Evolutionary conservation across 2,888 invertebrate genomes (phyloP), one percentile per base, ranked within the genome.

Genomic region (Mythimna loreyi): DNA sequence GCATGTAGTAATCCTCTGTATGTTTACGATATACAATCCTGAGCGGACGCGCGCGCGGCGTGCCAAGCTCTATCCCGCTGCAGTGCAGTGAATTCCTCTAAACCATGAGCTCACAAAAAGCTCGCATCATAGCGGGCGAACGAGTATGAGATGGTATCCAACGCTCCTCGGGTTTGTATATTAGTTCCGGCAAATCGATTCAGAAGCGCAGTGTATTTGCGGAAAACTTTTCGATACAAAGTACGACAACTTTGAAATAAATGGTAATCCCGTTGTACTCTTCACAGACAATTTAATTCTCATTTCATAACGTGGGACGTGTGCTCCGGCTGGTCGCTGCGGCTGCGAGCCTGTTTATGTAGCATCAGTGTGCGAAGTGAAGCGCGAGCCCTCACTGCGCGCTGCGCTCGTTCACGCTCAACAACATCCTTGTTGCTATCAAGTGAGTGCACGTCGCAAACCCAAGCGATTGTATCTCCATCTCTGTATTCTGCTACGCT

Each of bases 211-310:
- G 84, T 88, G 88, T 67, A 87, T 47, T 50, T 21, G 36, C 23
- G 50, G 25, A 45, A 59, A 30, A 28, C 63, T 61, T 50, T 73
- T 82, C 28, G 5, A 23, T 45, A 72, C 76, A 75, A 62, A 60
- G 55, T 50, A 52, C 50, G 53, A 52, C 67, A 67, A 55, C 72
- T 59, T 77, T 57, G 83, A 84, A 84, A 85, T 89, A 82, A 85
- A 86, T 76, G 85, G 84, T 92, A 91, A 92, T 90, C 91, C 91
- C 72, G 84, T 87, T 90, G 89, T 91, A 90, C 90, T 92, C 89
- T 92, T 92, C 92, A 92, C 92, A 92, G 92, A 89, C 91, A 92
- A 93, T 93, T 92, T 92, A 92, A 92, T 91, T 92, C 91, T 88
- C 87, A 91, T 93, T 92, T 92, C 91, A 92, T 89, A 91, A 90